These are phyloP conservation scores for Megathymus violae DNA, from an alignment of 1,140 invertebrate species.

Conservation along the genomic window DNA sequence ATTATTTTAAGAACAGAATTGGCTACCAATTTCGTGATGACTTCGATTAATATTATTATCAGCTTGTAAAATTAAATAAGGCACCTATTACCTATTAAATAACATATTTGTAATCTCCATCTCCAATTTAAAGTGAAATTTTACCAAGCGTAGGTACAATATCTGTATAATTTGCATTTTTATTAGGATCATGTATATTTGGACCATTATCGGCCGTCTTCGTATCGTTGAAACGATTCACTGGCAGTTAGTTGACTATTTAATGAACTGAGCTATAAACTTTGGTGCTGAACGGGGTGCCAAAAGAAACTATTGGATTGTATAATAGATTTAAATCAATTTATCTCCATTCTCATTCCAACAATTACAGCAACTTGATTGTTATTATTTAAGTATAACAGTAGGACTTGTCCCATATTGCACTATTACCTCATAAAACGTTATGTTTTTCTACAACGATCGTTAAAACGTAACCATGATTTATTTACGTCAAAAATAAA, in stretches of 20 bases:
- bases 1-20: no score
- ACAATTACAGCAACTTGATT: neutral
- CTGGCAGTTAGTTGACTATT: constrained; percentile 26
- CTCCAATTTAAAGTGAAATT: constrained; percentile 42
- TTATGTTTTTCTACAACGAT: no score
- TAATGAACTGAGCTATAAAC: constrained; percentile 29
- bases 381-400: no score
- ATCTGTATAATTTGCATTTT: constrained; percentile 57
- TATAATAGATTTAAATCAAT: constrained; percentile 4
- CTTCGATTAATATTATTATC: no score
- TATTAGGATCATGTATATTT: constrained; percentile 47
- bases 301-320: constrained; percentile 14
- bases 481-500: no score
- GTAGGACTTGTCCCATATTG: no score
- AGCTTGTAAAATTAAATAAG: no score
- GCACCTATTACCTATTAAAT: no score
- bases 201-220: constrained; percentile 34
- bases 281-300: constrained; percentile 12
- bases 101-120: no score
- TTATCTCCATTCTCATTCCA: neutral
- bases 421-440: no score
- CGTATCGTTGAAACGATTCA: constrained; percentile 6
- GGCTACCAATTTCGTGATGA: no score
- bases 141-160: constrained; percentile 36
- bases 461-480: no score